A percentile compares a stretch with the other conserved stretches of the same genome.
Evolutionary conservation across 2,797 vertebrate species (phyloP).

Genomic region (Lophotriccus pileatus): DNA sequence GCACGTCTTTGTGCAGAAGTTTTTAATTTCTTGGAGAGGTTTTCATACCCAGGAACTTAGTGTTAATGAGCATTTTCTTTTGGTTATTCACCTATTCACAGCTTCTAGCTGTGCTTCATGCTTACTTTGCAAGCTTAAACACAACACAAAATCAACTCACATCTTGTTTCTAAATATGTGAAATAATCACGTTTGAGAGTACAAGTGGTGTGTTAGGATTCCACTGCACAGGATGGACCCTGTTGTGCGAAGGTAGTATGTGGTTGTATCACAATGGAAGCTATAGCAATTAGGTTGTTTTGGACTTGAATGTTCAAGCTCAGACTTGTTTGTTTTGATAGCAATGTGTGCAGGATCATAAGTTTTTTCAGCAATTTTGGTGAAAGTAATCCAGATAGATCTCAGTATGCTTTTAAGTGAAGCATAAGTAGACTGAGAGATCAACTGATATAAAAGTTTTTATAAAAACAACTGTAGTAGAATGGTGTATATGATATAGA

Average conservation of each 20-base stretch:
- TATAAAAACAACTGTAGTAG: neutral
- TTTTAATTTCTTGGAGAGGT: neutral
- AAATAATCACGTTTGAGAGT: neutral
- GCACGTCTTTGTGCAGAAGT: neutral
- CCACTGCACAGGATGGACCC: neutral
- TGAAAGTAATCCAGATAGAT: neutral
- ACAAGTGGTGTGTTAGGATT: neutral
- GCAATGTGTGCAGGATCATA: fast-evolving
- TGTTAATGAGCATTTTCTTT: no score
- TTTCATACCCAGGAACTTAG: neutral
- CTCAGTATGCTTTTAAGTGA: neutral
- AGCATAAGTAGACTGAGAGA: neutral
- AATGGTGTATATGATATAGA: neutral
- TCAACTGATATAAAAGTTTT: neutral
- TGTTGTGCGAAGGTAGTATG: fast-evolving
- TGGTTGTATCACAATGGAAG: neutral
- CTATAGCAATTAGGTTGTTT: fast-evolving
- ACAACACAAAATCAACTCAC: neutral
- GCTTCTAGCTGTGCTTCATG: neutral
- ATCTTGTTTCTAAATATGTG: neutral
- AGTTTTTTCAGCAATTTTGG: neutral
- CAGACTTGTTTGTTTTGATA: neutral
- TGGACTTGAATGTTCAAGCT: neutral
- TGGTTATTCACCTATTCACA: no score
- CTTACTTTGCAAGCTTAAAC: neutral